Evolutionary conservation across 1,140 invertebrate species (phyloP).

Genomic region (Drosophila micromelanica): DNA sequence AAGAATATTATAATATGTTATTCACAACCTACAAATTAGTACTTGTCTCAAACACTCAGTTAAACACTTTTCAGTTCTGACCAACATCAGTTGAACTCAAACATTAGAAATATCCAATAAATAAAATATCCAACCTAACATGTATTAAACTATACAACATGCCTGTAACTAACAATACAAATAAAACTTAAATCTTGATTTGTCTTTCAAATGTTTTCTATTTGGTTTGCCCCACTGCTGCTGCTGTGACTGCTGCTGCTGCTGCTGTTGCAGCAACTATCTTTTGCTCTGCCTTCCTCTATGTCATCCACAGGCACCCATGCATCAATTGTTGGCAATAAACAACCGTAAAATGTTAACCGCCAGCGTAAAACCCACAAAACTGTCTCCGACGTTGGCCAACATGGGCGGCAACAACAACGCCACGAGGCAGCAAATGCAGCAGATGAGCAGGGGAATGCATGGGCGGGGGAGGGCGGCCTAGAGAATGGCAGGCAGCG

Average conservation of each 20-base stretch:
- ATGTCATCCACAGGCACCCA: slow-evolving; percentile 50
- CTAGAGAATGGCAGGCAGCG: background rate
- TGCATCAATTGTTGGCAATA: slow-evolving; percentile 71
- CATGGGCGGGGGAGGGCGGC: background rate
- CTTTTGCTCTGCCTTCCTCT: slow-evolving; percentile 1
- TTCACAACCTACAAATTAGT: no score
- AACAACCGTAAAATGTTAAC: slow-evolving; percentile 76
- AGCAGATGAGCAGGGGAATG: no score
- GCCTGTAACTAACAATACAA: background rate
- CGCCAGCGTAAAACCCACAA: slow-evolving; percentile 67
- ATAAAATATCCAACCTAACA: background rate
- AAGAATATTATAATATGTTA: background rate
- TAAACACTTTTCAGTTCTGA: no score
- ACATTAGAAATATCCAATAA: background rate
- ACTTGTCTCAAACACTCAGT: no score
- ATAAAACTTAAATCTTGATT: background rate
- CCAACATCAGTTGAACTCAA: no score
- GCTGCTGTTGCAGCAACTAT: background rate
- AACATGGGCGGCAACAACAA: slow-evolving; percentile 66
- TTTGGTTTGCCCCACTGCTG: background rate
- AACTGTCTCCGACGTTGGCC: slow-evolving; percentile 53
- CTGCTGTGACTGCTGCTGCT: background rate
- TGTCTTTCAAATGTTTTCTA: background rate
- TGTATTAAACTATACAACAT: no score
- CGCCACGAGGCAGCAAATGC: slow-evolving; percentile 20